These are phyloP conservation scores for Drosophila nr. medialis DNA, from an alignment of 2,888 invertebrate genomes.

Conservation along the genomic window DNA sequence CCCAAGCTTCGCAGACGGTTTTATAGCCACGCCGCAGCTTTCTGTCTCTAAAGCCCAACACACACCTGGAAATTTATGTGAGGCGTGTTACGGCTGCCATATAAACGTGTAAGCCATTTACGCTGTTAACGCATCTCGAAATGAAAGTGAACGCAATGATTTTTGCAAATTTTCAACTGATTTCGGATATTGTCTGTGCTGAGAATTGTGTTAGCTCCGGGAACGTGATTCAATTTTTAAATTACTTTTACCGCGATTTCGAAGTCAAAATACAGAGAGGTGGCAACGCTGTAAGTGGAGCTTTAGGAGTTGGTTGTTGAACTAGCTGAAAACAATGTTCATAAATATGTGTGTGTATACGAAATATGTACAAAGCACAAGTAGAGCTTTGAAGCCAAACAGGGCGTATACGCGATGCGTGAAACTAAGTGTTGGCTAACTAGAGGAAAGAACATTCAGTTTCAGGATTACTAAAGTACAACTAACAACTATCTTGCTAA, in stretches of 20 bases:
- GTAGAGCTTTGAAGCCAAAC: constrained; percentile 18
- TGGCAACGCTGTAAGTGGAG: constrained; percentile 53
- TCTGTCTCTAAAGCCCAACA: constrained; percentile 39
- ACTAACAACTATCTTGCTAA: neutral
- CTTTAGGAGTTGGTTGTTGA: constrained; percentile 16
- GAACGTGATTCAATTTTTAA: constrained; percentile 71
- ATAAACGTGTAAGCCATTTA: constrained; percentile 40
- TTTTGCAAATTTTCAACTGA: constrained; percentile 44
- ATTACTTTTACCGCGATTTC: constrained; percentile 50
- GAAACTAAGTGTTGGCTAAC: constrained; percentile 17
- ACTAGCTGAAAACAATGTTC: constrained; percentile 7
- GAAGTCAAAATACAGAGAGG: constrained; percentile 15
- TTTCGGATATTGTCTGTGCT: constrained; percentile 38
- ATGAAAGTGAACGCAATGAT: constrained; percentile 71
- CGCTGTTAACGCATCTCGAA: constrained; percentile 70
- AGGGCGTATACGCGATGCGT: constrained; percentile 30
- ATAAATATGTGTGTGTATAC: neutral
- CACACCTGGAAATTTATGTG: constrained; percentile 69
- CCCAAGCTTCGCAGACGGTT: constrained; percentile 60
- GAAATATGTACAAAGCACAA: constrained; percentile 1
- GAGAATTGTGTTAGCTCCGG: constrained; percentile 61
- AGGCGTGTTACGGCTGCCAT: constrained; percentile 55
- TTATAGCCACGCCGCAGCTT: constrained; percentile 63
- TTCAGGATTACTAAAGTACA: neutral
- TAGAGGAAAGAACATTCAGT: neutral